Evolutionary conservation across 2,888 invertebrate genomes (phyloP).

Genomic region (Torymus texanus): DNA sequence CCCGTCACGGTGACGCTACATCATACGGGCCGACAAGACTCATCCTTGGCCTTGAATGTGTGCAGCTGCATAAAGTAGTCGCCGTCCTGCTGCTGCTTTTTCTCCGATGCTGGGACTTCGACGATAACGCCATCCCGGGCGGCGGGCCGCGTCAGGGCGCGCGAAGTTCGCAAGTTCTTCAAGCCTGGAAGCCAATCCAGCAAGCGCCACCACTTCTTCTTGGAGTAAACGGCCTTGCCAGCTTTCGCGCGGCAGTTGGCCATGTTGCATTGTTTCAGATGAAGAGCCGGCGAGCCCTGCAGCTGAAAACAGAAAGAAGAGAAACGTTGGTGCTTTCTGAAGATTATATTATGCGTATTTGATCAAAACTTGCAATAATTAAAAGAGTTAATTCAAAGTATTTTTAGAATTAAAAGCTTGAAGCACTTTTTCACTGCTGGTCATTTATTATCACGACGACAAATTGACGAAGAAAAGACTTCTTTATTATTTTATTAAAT

Average conservation of each 20-base stretch:
- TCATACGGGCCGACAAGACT: slow-evolving; percentile 51
- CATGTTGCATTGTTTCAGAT: slow-evolving; percentile 8
- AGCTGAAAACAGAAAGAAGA: slow-evolving; percentile 39
- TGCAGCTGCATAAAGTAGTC: slow-evolving; percentile 70
- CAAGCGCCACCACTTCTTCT: slow-evolving; percentile 69
- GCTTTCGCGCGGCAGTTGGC: background rate
- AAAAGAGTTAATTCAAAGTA: too few relatives aligned
- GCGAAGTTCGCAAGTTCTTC: slow-evolving; percentile 59
- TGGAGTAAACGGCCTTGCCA: slow-evolving; percentile 14
- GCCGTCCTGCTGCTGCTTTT: slow-evolving; percentile 65
- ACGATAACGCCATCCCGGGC: slow-evolving; percentile 57
- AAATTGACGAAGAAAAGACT: too few relatives aligned
- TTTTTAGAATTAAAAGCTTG: too few relatives aligned
- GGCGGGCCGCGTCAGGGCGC: slow-evolving; percentile 35
- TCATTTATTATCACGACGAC: too few relatives aligned
- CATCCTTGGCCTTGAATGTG: slow-evolving; percentile 56
- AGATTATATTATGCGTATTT: too few relatives aligned
- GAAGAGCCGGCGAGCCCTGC: slow-evolving; percentile 9
- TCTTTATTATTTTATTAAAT: too few relatives aligned
- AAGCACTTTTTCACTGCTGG: too few relatives aligned
- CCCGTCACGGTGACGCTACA: background rate
- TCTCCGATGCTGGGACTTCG: slow-evolving; percentile 57
- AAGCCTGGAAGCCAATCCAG: slow-evolving; percentile 68
- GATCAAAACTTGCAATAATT: too few relatives aligned
- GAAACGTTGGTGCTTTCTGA: too few relatives aligned